These are phyloP conservation scores for Noctua fimbriata DNA, from an alignment of 2,888 invertebrate genomes.

Conservation along the genomic window DNA sequence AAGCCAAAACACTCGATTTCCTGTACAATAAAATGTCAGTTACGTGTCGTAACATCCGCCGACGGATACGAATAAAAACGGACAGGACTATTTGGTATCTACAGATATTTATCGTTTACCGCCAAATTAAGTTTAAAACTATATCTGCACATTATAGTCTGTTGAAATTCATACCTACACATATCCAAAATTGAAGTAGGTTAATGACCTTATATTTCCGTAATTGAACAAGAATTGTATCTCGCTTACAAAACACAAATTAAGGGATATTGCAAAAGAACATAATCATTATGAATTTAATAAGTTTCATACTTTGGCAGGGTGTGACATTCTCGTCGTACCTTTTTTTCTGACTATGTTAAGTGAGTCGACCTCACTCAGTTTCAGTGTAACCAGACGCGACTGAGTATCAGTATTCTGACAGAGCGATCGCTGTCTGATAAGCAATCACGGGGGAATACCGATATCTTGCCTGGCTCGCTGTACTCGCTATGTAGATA, in stretches of 20 bases:
- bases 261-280: constrained; percentile 48
- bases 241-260: constrained; percentile 44
- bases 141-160: constrained; percentile 41
- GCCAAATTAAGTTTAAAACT: constrained; percentile 52
- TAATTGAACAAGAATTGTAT: constrained; percentile 41
- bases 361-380: constrained; percentile 35
- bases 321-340: constrained; percentile 9
- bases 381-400: background rate
- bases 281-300: constrained; percentile 5
- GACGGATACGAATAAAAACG: constrained; percentile 63
- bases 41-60: constrained; percentile 74
- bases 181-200: constrained; percentile 59
- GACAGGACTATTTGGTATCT: constrained; percentile 64
- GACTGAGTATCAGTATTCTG: constrained; percentile 8
- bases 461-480: constrained; percentile 11
- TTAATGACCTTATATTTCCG: constrained; percentile 62
- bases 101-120: constrained; percentile 58
- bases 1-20: constrained; percentile 71
- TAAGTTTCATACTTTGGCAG: background rate
- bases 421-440: background rate
- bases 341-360: constrained; percentile 2
- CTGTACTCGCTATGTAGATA: background rate
- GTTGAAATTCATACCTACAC: constrained; percentile 42
- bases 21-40: constrained; percentile 74
- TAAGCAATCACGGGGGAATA: constrained; percentile 36